These are phyloP conservation scores for Phrynosoma blainvillii DNA, from an alignment of 2,113 vertebrate species.

Conservation along the genomic window DNA sequence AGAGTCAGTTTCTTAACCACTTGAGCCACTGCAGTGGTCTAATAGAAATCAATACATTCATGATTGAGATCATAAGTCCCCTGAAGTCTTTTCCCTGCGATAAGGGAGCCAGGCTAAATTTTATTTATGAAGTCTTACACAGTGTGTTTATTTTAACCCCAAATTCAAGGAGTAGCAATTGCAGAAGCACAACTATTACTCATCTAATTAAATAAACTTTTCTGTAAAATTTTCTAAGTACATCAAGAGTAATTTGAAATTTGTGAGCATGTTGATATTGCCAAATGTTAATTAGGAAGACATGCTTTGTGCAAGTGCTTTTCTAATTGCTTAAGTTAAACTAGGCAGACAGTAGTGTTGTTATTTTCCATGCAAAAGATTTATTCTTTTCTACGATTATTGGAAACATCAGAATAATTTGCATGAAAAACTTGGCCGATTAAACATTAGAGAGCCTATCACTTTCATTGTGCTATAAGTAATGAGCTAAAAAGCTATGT, in stretches of 20 bases:
- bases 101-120: not conserved
- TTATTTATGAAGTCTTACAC: not conserved
- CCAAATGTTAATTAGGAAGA: conserved; percentile 34
- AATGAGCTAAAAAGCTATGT: not conserved
- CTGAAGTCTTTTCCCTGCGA: not conserved
- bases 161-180: not conserved
- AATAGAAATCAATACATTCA: not conserved
- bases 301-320: conserved; percentile 6
- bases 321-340: conserved; percentile 28
- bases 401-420: conserved; percentile 27
- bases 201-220: conserved; percentile 20
- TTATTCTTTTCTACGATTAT: conserved; percentile 11
- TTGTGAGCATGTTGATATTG: conserved; percentile 8
- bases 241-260: conserved; percentile 12
- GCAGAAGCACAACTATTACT: not conserved
- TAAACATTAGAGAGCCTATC: not conserved
- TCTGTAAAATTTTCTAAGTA: not conserved
- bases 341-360: not conserved
- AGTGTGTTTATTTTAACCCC: not conserved
- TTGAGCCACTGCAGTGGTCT: not conserved
- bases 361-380: not conserved
- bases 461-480: conserved; percentile 1
- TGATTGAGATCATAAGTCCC: not conserved
- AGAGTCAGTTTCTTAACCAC: too few species aligned
- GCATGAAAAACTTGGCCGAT: not conserved